Conservation (phyloP, 2,113 vertebrate genomes). For the Panthera tigris region DNA sequence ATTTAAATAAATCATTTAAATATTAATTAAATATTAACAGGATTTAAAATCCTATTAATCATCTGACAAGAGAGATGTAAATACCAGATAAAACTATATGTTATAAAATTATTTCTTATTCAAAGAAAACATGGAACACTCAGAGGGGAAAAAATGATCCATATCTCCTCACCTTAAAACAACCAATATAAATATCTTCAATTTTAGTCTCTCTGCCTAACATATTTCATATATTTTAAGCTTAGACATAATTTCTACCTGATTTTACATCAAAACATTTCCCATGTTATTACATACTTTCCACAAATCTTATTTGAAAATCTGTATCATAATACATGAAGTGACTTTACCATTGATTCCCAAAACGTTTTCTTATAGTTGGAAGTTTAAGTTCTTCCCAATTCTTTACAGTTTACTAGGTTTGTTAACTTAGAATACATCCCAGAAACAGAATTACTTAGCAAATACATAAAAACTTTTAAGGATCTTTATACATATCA, state of each 20-base stretch:
- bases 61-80: neutral
- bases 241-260: neutral
- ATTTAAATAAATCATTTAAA: too few relatives aligned
- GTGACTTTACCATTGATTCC: neutral
- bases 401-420: neutral
- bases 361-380: neutral
- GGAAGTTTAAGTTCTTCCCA: neutral
- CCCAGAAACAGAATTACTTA: neutral
- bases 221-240: neutral
- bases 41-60: neutral
- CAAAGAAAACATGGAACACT: neutral
- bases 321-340: neutral
- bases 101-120: neutral
- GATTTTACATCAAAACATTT: neutral
- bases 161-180: neutral
- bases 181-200: neutral
- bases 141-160: neutral
- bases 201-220: neutral
- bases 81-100: neutral
- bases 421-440: neutral
- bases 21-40: neutral
- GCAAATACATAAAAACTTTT: neutral
- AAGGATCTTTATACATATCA: neutral
- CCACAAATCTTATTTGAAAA: neutral
- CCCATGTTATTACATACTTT: neutral